Evolutionary conservation across 2,797 vertebrate genomes (phyloP), one percentile per base, ranked within the genome.

Genomic region (Antrozous pallidus): DNA sequence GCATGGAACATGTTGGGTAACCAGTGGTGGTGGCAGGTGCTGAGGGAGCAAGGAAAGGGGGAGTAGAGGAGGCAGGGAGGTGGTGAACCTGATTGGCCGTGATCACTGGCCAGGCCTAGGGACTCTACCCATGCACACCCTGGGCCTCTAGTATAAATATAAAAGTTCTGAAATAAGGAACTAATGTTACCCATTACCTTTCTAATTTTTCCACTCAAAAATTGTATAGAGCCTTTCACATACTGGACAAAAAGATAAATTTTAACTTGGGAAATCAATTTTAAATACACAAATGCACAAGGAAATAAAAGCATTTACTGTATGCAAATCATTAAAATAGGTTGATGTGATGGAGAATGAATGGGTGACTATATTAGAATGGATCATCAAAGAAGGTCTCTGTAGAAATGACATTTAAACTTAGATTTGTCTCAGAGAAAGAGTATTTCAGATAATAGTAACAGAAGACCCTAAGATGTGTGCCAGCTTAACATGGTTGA

Each of bases 131-230:
- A 58, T 28, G 11, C 56, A 58, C 5, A 6, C 11, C 10, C 26
- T 28, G 56, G 26, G 26, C 26, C 56, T 58, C 26, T 58, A 58
- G 56, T 2, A 58, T 75, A 92, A 79, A 63, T 51, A 33, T 38
- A 63, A 74, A 94, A 87, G 20, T 83, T 33, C 94, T 93, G n/a
- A 90, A 91, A 88, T 6, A 63, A 94, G 47, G 61, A 91, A 74
- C 88, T 85, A 84, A 31, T 88, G 5, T 87, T 94, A 65, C 3
- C 12, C 31, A 42, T 88, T 85, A 58, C 74, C 24, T 31, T 81
- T 81, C 24, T 42, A 31, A 80, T 63, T 82, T 88, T 91, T 77
- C 58, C 24, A 51, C 18, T 54, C 69, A 61, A 40, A 16, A 63
- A 80, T 85, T 67, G 1, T 71, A 65, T n/a, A 84, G 22, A 1